Conservation (phyloP, 2,113 vertebrate species). For the Alaudala cheleensis region DNA sequence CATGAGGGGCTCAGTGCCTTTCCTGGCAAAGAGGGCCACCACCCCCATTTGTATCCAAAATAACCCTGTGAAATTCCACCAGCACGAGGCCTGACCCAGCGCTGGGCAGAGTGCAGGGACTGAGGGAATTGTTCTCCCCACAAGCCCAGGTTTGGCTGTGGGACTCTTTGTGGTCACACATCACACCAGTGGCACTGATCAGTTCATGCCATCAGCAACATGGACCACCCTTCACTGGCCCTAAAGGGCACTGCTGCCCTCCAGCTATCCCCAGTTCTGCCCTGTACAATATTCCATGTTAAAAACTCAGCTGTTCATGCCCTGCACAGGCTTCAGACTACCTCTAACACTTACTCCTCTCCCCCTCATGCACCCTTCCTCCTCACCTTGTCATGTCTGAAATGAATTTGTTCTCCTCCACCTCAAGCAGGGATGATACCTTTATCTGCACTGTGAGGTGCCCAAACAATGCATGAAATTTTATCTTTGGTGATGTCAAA, state of each 20-base stretch:
- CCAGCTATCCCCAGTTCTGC: not conserved
- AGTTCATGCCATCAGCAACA: not conserved
- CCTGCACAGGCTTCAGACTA: not conserved
- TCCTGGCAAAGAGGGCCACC: not conserved
- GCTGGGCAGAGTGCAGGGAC: accelerated
- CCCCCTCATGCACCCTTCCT: not conserved
- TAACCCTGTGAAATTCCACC: not conserved
- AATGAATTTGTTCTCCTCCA: constrained; percentile 7
- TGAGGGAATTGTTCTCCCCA: not conserved
- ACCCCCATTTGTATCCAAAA: not conserved
- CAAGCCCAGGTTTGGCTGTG: not conserved
- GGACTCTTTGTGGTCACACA: not conserved
- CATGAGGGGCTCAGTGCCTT: not conserved
- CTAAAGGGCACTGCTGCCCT: not conserved
- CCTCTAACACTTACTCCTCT: not conserved
- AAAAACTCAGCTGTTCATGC: not conserved
- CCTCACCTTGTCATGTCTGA: not conserved
- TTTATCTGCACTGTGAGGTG: constrained; percentile 16
- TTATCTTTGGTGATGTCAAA: constrained; percentile 29
- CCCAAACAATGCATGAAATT: constrained; percentile 6
- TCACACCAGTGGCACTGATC: not conserved
- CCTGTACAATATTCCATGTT: not conserved
- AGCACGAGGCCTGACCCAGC: accelerated
- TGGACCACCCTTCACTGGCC: not conserved
- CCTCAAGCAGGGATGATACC: not conserved